Base-by-base conservation (phyloP, 1,140 invertebrate species). In the Drosophila neocordata region DNA sequence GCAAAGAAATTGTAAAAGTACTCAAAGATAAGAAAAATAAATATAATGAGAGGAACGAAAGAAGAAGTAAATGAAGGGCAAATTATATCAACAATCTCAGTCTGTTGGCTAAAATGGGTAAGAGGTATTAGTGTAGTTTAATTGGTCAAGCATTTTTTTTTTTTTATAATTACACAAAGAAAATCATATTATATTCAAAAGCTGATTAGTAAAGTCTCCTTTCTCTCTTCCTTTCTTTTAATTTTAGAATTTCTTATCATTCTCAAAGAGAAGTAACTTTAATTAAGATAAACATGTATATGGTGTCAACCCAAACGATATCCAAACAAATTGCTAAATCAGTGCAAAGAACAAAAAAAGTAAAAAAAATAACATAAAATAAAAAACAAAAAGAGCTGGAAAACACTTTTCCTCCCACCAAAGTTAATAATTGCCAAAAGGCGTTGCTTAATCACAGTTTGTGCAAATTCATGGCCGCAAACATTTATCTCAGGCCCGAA, bases 131-230 rank as follows among this genome's bases (percentile, higher is more conserved):
- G 79, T 77, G 75, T 64, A 66, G 73, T 88, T 87, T 57, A 76
- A 55, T 48, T 55, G 62, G 59, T 76, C 82, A 82, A 78, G 61
- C 67, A 62, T 68, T 69, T 18, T 48, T 11, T 4, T 4, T 4
- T 38, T 41, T 72, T 69, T 57, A 41, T 56, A 61, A 69, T 74
- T 73, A 69, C 75, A 72, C 41, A 71, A 67, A 66, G 79, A 77
- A 72, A 83, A 77, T 88, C 75, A 88, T 68, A 82, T 73, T 64
- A 83, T 70, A 63, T 61, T 87, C 63, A 35, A 75, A 65, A 72
- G 68, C 65, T 72, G 77, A 85, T 53, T 55, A 9, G 37, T 18
- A 8, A 20, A 48, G 27, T 6, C 15, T 18, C 8, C 41, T 48
- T 18, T 18, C 4, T 20, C 9, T 11, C 5, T 1, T 4, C 12